A percentile compares a stretch with the other conserved stretches of the same genome.
These are phyloP conservation scores for Lateolabrax maculatus DNA, from an alignment of 2,797 vertebrate genomes.

Conservation along the genomic window DNA sequence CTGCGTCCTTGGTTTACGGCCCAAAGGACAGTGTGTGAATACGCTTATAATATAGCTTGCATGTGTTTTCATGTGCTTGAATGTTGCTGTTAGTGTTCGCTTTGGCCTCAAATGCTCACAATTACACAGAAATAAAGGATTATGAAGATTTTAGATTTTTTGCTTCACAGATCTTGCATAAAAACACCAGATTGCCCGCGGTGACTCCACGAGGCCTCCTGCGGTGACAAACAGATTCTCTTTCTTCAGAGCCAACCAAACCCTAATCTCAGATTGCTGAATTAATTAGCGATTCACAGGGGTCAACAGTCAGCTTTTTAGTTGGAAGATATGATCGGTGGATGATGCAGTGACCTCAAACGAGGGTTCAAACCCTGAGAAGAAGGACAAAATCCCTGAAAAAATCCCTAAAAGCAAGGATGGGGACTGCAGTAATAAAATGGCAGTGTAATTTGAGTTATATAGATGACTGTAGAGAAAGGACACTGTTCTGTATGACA, in stretches of 20 bases:
- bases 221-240: conserved; percentile 67
- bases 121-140: conserved; percentile 15
- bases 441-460: conserved; percentile 48
- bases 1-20: conserved; percentile 54
- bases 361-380: not conserved
- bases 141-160: conserved; percentile 5
- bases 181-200: conserved; percentile 53
- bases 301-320: conserved; percentile 15
- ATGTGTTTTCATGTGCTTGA: conserved; percentile 27
- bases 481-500: conserved; percentile 44
- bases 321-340: not conserved
- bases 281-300: conserved; percentile 56
- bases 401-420: conserved; percentile 20
- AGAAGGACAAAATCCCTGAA: conserved; percentile 6
- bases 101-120: conserved; percentile 35
- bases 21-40: conserved; percentile 52
- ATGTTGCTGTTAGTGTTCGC: conserved; percentile 19
- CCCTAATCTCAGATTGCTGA: conserved; percentile 27
- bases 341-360: conserved; percentile 28
- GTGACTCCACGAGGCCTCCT: conserved; percentile 38
- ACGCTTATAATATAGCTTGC: conserved; percentile 22
- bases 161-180: conserved; percentile 21
- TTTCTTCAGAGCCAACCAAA: conserved; percentile 37
- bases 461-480: conserved; percentile 23
- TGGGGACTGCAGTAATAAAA: conserved; percentile 18